Evolutionary conservation across 2,797 vertebrate species (phyloP), one percentile per base, ranked within the genome.

Genomic region (Mionectes olivaceus): DNA sequence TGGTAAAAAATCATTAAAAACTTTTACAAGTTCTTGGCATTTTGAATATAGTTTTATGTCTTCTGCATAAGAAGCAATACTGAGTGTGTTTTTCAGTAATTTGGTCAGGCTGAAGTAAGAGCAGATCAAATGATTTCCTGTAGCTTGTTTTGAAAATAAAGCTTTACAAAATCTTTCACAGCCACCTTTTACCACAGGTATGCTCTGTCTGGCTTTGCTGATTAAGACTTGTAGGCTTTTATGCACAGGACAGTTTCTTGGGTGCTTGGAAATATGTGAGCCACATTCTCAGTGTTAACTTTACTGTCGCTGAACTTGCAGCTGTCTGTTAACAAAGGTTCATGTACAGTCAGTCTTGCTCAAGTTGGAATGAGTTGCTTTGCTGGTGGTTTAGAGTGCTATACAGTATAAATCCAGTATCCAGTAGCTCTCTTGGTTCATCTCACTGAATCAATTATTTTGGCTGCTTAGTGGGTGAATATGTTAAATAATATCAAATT

Each of bases 381-480:
- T 50, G 33, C 33, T 67, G 67, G 16, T 24, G 50, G 11, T 57
- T 13, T n/a, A 14, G 13, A 73, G 7, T 61, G 15, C 16, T 15
- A 4, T 15, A 15, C 7, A 22, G 24, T 5, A 23, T 28, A 80
- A 86, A 63, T 25, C n/a, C 27, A 13, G 9, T 11, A 63, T 25
- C n/a, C 27, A 13, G 9, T 11, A 10, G 60, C 28, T 56, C 4
- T 53, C 19, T 55, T 81, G 19, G 6, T 49, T 70, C 24, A 39
- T 35, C 11, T 27, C 39, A 59, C 7, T 12, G 5, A 25, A 17
- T 37, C 30, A 46, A 3, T 57, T 61, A 30, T 64, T 88, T 86
- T 78, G 28, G 4, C 18, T 3, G 1, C 16, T 68, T 15, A 32
- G 9, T 11, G 7, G 1, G 0, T n/a, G 7, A 77, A 46, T 53